Evolutionary conservation across 2,888 invertebrate genomes (phyloP).

Genomic region (Ormia ochracea): DNA sequence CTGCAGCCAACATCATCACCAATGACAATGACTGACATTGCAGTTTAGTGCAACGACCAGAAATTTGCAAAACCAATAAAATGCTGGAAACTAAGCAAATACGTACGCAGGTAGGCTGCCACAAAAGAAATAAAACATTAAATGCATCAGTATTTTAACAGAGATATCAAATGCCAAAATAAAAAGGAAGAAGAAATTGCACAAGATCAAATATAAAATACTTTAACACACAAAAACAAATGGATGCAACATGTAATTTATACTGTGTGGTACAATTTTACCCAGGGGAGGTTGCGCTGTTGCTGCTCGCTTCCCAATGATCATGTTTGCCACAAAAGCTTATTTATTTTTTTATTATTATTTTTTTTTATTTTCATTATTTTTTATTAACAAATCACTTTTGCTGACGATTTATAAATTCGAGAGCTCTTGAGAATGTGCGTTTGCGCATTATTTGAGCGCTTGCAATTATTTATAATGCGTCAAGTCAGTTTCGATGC

Average conservation of each 20-base stretch:
- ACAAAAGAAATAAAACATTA: background rate
- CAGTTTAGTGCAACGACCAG: constrained; percentile 58
- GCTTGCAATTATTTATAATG: constrained; percentile 38
- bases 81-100: constrained; percentile 13
- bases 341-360: background rate
- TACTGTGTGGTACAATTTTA: constrained; percentile 16
- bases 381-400: constrained; percentile 29
- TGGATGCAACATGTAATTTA: constrained; percentile 50
- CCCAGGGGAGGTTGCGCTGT: constrained; percentile 44
- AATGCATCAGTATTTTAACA: constrained; percentile 43
- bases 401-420: constrained; percentile 12
- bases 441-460: background rate
- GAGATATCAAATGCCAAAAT: constrained; percentile 63
- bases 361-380: no score
- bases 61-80: constrained; percentile 32
- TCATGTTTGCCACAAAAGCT: constrained; percentile 11
- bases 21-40: constrained; percentile 58
- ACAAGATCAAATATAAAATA: constrained; percentile 53
- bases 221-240: constrained; percentile 36
- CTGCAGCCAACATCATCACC: constrained; percentile 26
- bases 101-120: background rate
- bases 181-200: constrained; percentile 32
- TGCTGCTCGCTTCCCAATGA: constrained; percentile 7
- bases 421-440: background rate
- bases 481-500: no score